phyloP scores from a whole-genome alignment of 2,113 vertebrate species.

The Hoplias malabaricus region DNA sequence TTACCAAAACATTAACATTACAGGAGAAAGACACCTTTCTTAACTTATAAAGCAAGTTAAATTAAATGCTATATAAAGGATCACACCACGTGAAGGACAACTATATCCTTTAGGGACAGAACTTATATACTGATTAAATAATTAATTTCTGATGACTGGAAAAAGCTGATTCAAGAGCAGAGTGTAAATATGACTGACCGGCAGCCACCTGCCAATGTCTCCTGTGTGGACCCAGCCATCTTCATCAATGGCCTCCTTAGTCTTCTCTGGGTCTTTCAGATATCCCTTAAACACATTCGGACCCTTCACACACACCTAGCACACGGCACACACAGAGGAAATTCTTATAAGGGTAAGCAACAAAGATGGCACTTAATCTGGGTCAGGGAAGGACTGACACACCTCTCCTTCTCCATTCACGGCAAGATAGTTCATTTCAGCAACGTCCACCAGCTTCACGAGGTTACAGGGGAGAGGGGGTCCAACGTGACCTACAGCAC shows the following conservation, averaged over 20 bases:
- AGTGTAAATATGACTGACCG: constrained; percentile 73
- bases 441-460: constrained; percentile 90
- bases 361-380: neutral
- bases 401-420: constrained; percentile 87
- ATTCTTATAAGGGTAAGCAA: neutral
- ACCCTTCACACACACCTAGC: constrained; percentile 92
- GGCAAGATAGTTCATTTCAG: constrained; percentile 95
- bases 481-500: constrained; percentile 87
- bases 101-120: too few species aligned
- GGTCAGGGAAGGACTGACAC: neutral
- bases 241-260: constrained; percentile 85
- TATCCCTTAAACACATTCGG: constrained; percentile 91
- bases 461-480: constrained; percentile 88
- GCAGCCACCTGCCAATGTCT: constrained; percentile 93
- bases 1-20: too few species aligned
- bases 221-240: constrained; percentile 96
- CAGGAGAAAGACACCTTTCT: too few species aligned
- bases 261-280: constrained; percentile 89
- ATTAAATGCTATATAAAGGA: too few species aligned
- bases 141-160: too few species aligned
- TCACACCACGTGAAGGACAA: too few species aligned
- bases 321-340: neutral
- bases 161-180: neutral
- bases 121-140: too few species aligned
- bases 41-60: too few species aligned